These are phyloP conservation scores for Eidolon helvum DNA, from an alignment of 2,113 vertebrate species.

Conservation along the genomic window DNA sequence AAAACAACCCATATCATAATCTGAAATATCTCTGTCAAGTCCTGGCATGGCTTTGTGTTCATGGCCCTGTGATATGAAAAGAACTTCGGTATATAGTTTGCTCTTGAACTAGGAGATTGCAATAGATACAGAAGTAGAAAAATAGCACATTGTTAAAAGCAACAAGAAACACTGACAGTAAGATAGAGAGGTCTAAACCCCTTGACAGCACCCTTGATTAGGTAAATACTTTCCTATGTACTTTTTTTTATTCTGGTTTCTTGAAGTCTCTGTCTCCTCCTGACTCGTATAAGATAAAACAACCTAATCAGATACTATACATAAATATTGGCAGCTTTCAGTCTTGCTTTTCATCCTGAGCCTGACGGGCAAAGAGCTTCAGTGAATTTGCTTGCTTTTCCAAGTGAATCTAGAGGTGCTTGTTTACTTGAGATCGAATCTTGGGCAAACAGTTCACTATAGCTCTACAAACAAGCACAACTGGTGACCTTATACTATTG, in stretches of 20 bases:
- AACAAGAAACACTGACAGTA: not conserved
- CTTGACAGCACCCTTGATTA: slow-evolving; percentile 2
- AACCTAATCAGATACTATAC: slow-evolving; percentile 49
- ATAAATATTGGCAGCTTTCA: slow-evolving; percentile 77
- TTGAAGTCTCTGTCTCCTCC: not conserved
- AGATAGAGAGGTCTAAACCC: slow-evolving; percentile 44
- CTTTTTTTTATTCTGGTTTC: slow-evolving; percentile 21
- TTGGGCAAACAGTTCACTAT: slow-evolving; percentile 78
- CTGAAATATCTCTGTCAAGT: not conserved
- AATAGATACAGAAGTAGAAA: not conserved
- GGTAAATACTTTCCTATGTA: not conserved
- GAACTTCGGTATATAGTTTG: not conserved
- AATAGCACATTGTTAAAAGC: not conserved
- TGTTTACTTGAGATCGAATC: slow-evolving; percentile 82
- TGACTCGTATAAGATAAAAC: not conserved
- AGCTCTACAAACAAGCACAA: slow-evolving; percentile 82
- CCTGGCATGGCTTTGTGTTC: not conserved
- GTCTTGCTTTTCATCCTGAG: slow-evolving; percentile 71
- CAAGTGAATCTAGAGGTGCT: slow-evolving; percentile 77
- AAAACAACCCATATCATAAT: not conserved
- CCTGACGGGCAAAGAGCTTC: slow-evolving; percentile 67
- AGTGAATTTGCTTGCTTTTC: slow-evolving; percentile 74
- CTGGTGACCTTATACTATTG: slow-evolving; percentile 81
- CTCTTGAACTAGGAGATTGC: not conserved
- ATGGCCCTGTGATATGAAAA: not conserved